Percentiles rank a stretch among this genome's conserved stretches.
Conservation (phyloP, 37 sponge, comb jelly and placozoan genomes). For the Mnemiopsis leidyi region DNA sequence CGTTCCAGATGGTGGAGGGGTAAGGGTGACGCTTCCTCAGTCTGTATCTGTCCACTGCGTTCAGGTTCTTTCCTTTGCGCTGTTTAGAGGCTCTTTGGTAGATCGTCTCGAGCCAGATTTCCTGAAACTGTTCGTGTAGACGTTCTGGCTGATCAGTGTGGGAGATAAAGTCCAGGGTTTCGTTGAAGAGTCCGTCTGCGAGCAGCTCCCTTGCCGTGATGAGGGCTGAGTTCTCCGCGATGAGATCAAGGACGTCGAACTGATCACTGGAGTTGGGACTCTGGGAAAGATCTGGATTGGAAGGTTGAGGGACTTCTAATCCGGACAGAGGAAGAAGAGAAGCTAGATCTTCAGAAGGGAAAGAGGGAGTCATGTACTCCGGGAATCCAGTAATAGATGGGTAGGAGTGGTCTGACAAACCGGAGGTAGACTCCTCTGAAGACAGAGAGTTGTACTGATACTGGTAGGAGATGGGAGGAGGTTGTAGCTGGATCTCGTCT, state of each 20-base stretch:
- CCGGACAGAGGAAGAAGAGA: neutral
- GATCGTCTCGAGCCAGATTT: neutral
- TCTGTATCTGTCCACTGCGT: conserved; percentile 61
- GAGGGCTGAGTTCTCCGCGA: conserved; percentile 33
- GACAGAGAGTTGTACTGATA: neutral
- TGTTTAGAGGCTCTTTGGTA: neutral
- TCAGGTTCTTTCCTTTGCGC: conserved; percentile 1
- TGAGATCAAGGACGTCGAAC: neutral
- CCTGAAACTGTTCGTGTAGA: conserved; percentile 7
- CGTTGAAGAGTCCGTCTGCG: conserved; percentile 45
- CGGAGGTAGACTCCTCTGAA: neutral
- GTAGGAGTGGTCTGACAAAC: neutral
- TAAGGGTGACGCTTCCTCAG: conserved; percentile 24
- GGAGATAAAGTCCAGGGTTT: conserved; percentile 38
- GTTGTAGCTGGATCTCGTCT: neutral
- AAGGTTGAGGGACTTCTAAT: no score
- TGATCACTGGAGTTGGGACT: neutral
- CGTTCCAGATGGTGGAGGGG: conserved; percentile 56
- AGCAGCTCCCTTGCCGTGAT: conserved; percentile 51
- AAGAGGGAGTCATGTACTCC: neutral
- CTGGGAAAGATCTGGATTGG: neutral
- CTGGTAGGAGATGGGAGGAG: conserved; percentile 25
- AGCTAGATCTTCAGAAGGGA: neutral
- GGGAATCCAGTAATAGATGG: neutral
- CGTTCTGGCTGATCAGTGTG: neutral